These are phyloP conservation scores for Mesochorus sp. DNA, from an alignment of 2,888 invertebrate species.

Conservation along the genomic window DNA sequence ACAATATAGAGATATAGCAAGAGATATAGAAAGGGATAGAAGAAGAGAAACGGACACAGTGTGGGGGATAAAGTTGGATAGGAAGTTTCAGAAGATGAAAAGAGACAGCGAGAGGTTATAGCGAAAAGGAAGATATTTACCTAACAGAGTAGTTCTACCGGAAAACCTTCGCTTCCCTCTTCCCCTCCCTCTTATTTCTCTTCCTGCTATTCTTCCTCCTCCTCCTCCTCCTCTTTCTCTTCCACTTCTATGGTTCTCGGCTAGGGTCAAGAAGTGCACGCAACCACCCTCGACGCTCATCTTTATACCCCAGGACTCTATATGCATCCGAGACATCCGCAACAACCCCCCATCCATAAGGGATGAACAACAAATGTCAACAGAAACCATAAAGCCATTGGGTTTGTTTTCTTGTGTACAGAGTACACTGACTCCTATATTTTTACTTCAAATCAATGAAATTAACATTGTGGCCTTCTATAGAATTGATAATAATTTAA, in stretches of 20 bases:
- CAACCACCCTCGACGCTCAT: background rate
- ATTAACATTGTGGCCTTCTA: too few relatives aligned
- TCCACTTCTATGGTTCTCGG: conserved; percentile 9
- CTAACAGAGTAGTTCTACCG: conserved; percentile 57
- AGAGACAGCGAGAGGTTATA: conserved; percentile 16
- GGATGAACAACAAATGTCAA: conserved; percentile 6
- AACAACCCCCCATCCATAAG: background rate
- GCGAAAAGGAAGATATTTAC: conserved; percentile 53
- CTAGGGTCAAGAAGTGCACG: conserved; percentile 56
- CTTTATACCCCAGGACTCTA: conserved; percentile 9
- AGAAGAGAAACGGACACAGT: conserved; percentile 16
- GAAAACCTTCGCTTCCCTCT: conserved; percentile 49
- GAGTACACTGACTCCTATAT: too few relatives aligned
- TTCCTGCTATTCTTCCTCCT: background rate
- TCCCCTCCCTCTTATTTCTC: conserved; percentile 11
- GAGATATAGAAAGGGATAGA: conserved; percentile 8
- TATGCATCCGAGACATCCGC: too few relatives aligned
- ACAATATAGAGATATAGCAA: conserved; percentile 23
- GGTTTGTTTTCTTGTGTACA: background rate
- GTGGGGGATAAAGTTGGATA: conserved; percentile 26
- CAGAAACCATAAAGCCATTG: background rate
- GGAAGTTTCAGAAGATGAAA: conserved; percentile 45
- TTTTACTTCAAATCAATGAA: too few relatives aligned
- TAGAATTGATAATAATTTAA: too few relatives aligned
- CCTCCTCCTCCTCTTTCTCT: background rate